phyloP scores from a whole-genome alignment of 2,113 vertebrate genomes.

The Hepsetus odoe region DNA sequence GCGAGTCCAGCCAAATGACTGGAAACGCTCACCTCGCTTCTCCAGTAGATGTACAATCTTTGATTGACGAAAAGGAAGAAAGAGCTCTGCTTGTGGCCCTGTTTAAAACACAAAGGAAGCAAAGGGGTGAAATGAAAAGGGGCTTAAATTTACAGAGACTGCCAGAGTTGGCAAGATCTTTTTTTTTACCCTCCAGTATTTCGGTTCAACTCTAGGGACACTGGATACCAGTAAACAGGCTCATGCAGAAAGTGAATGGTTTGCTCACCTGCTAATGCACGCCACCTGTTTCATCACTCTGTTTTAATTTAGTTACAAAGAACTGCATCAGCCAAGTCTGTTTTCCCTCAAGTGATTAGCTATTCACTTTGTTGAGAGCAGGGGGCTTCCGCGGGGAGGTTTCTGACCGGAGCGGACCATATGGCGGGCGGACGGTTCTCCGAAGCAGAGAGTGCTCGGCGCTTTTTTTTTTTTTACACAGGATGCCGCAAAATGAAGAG shows the following conservation, averaged over 20 bases:
- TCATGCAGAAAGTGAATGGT: background rate
- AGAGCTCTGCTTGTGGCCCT: background rate
- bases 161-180: background rate
- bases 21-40: background rate
- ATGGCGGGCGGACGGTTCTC: constrained; percentile 25
- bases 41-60: background rate
- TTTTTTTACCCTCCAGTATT: background rate
- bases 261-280: constrained; percentile 1
- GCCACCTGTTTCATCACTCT: background rate
- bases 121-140: background rate
- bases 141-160: background rate
- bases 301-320: constrained; percentile 11
- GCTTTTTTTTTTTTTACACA: background rate
- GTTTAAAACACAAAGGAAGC: background rate
- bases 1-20: background rate
- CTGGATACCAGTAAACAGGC: constrained; percentile 1
- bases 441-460: constrained; percentile 1
- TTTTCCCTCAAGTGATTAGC: constrained; percentile 36
- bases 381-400: background rate
- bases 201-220: background rate
- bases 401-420: constrained; percentile 42
- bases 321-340: constrained; percentile 10
- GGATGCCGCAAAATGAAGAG: background rate
- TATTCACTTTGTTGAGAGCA: constrained; percentile 49
- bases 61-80: background rate